A percentile compares a stretch with the other conserved stretches of the same genome.
Evolutionary conservation across 1,140 invertebrate species (phyloP).

Genomic region (Teleogryllus occipitalis): DNA sequence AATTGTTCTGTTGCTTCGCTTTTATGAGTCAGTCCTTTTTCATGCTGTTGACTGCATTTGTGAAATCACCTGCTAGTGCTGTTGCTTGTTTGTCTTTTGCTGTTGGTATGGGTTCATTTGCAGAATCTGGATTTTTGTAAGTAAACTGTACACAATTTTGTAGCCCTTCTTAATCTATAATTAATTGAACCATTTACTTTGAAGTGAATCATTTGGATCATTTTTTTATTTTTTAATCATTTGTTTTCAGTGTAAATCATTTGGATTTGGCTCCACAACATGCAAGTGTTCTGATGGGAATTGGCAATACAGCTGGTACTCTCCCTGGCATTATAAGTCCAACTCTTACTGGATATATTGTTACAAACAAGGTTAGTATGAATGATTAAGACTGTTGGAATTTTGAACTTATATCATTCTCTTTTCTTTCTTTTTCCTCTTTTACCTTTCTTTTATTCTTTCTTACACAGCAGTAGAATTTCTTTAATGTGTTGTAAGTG

Average conservation of each 20-base stretch:
- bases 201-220: neutral
- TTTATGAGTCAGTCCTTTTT: slow-evolving; percentile 76
- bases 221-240: neutral
- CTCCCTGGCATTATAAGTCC: slow-evolving; percentile 82
- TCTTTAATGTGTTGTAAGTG: neutral
- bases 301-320: slow-evolving; percentile 81
- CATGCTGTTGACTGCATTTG: slow-evolving; percentile 67
- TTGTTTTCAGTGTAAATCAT: slow-evolving; percentile 62
- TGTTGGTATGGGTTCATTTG: slow-evolving; percentile 78
- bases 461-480: neutral
- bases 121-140: slow-evolving; percentile 78
- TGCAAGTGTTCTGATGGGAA: slow-evolving; percentile 74
- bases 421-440: neutral
- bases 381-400: neutral
- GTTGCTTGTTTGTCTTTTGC: slow-evolving; percentile 72
- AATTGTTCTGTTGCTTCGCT: slow-evolving; percentile 65
- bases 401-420: neutral
- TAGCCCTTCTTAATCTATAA: too few species aligned
- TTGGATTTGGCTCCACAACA: slow-evolving; percentile 78
- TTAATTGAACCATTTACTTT: neutral
- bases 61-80: slow-evolving; percentile 51
- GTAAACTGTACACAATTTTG: neutral
- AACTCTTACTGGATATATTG: slow-evolving; percentile 65
- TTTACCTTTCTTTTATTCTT: neutral
- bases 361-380: slow-evolving; percentile 50